Evolutionary conservation across 2,888 invertebrate genomes (phyloP).

Genomic region (Exocentrus adspersus): DNA sequence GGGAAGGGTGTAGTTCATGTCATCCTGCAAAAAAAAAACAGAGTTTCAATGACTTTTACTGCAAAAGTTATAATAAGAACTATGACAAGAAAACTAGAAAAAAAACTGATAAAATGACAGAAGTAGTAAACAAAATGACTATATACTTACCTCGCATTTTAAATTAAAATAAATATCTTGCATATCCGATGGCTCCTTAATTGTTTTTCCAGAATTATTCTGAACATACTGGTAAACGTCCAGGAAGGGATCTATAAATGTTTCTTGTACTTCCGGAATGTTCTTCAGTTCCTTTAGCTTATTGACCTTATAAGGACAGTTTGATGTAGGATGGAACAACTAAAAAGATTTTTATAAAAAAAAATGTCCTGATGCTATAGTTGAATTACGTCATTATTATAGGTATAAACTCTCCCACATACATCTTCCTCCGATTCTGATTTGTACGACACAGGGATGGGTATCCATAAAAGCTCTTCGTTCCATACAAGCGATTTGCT

Average conservation of each 20-base stretch:
- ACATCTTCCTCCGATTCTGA: slow-evolving; percentile 49
- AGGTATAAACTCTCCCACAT: slow-evolving; percentile 1
- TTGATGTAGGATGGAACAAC: slow-evolving; percentile 45
- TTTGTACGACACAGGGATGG: slow-evolving; percentile 56
- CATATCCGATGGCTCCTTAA: slow-evolving; percentile 44
- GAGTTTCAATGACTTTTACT: too few relatives aligned
- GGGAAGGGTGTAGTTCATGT: slow-evolving; percentile 57
- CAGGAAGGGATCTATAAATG: slow-evolving; percentile 46
- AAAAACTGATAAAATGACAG: too few relatives aligned
- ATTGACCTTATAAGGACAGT: slow-evolving; percentile 40
- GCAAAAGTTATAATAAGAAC: too few relatives aligned
- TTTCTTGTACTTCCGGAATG: slow-evolving; percentile 39
- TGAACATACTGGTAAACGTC: slow-evolving; percentile 44
- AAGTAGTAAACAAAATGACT: too few relatives aligned
- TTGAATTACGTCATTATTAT: too few relatives aligned
- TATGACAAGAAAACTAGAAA: too few relatives aligned
- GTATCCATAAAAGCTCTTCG: slow-evolving; percentile 73
- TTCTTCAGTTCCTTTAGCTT: slow-evolving; percentile 36
- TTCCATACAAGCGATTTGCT: slow-evolving; percentile 68
- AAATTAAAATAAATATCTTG: slow-evolving; percentile 50
- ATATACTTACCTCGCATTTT: slow-evolving; percentile 47
- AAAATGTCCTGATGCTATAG: too few relatives aligned
- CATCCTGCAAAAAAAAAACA: slow-evolving; percentile 42
- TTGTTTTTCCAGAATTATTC: slow-evolving; percentile 45
- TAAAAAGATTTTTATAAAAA: slow-evolving; percentile 32